Evolutionary conservation across 1,140 invertebrate species (phyloP).

Genomic region (Diachasma alloeum): DNA sequence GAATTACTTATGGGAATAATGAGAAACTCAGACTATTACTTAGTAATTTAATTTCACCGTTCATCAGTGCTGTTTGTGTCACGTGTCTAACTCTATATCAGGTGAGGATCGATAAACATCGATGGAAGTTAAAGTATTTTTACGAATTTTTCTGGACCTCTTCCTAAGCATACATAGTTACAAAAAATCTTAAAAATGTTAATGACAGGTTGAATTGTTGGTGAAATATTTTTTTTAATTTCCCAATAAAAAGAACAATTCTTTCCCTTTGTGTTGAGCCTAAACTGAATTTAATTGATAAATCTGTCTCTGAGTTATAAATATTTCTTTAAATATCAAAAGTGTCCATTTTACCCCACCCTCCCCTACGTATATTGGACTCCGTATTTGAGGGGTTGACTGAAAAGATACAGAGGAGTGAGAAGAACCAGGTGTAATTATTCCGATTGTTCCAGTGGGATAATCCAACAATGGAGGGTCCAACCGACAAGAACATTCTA

Average conservation of each 20-base stretch:
- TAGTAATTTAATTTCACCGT: constrained; percentile 64
- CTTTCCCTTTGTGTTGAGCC: no score
- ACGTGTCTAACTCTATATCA: constrained; percentile 55
- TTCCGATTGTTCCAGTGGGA: constrained; percentile 50
- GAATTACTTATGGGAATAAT: constrained; percentile 54
- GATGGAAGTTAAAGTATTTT: background rate
- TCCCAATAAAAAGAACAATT: no score
- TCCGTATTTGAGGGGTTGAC: no score
- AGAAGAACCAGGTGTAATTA: background rate
- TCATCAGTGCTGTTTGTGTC: constrained; percentile 59
- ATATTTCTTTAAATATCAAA: no score
- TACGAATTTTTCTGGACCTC: background rate
- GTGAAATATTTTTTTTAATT: no score
- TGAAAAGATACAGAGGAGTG: background rate
- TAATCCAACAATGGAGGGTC: constrained; percentile 35
- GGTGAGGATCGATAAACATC: constrained; percentile 48
- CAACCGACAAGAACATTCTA: constrained; percentile 44
- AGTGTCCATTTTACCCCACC: no score
- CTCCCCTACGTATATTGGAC: no score
- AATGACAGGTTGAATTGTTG: no score
- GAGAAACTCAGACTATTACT: constrained; percentile 60
- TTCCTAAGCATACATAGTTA: background rate
- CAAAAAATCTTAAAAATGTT: no score
- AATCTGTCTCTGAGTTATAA: no score
- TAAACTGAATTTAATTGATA: no score